Base-by-base conservation (phyloP, 2,888 invertebrate genomes). In the Heteromyza rotundicornis region DNA sequence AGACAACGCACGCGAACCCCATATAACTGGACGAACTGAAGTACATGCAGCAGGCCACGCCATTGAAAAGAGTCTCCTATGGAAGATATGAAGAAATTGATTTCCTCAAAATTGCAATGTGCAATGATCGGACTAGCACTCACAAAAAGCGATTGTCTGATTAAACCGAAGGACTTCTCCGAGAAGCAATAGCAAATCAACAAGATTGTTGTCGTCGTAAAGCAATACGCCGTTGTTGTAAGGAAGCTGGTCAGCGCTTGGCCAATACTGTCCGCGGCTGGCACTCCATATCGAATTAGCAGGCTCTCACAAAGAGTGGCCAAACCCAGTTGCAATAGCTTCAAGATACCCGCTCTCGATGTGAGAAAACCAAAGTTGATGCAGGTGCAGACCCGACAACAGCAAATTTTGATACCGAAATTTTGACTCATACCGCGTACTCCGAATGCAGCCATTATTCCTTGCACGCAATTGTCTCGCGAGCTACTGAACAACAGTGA, bases 221-320 rank as follows among this genome's bases (percentile, higher is more conserved):
- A 87, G 70, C 93, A 92, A 63, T 92, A 91, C 0, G 92, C 91
- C 0, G 90, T 90, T 0, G 93, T 91, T 10, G 92, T 92, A 63
- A 94, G 83, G 77, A 94, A 92, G 40, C 93, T 89, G 68, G 91
- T 90, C 80, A 92, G 91, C 2, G 94, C 90, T 2, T 90, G 87
- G 7, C 94, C 94, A 79, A 94, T 89, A 16, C 87, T 87, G 64
- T 87, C 85, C 0, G 92, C 89, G 72, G 91, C 90, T 1, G 88
- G 86, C 60, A 91, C 83, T 0, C 95, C 94, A 74, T 90, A 94
- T 74, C 91, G 90, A 57, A 94, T 86, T 10, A 94, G 84, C 60
- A 95, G 83, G 59, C 90, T 91, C 81, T 94, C 93, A 72, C 94
- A 94, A 55, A 94, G 84, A n/a, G 89, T 89, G 23, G 93, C 92